Evolutionary conservation across 2,797 vertebrate species (phyloP).

Genomic region (Pseudochaenichthys georgianus): DNA sequence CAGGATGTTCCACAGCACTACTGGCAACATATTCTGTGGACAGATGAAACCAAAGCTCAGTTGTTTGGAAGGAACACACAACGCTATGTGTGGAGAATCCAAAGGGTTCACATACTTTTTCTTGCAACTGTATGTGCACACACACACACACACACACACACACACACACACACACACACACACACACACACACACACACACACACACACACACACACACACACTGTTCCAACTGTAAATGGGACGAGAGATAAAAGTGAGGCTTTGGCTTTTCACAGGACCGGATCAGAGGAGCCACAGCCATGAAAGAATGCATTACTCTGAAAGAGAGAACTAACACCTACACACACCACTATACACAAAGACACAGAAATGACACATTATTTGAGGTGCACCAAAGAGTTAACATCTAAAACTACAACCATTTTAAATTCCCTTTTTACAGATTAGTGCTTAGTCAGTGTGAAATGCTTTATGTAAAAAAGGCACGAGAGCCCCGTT

Average conservation of each 20-base stretch:
- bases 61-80: too few species aligned
- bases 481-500: constrained; percentile 20
- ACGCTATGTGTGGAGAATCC: too few species aligned
- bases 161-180: constrained; percentile 11
- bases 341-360: constrained; percentile 3
- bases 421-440: constrained; percentile 35
- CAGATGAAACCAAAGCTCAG: too few species aligned
- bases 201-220: constrained; percentile 17
- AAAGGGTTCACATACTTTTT: too few species aligned
- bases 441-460: constrained; percentile 35
- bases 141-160: constrained; percentile 17
- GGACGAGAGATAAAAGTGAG: constrained; percentile 48
- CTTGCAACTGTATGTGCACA: not conserved
- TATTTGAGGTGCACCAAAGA: constrained; percentile 29
- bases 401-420: constrained; percentile 36
- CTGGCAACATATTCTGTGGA: too few species aligned
- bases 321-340: constrained; percentile 22
- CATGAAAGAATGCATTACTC: constrained; percentile 56
- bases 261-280: constrained; percentile 53
- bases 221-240: constrained; percentile 37
- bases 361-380: not conserved
- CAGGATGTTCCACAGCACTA: too few species aligned
- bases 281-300: constrained; percentile 54
- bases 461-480: constrained; percentile 38
- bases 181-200: constrained; percentile 20